Conservation (phyloP, 2,113 vertebrate species). For the Edolisoma coerulescens region DNA sequence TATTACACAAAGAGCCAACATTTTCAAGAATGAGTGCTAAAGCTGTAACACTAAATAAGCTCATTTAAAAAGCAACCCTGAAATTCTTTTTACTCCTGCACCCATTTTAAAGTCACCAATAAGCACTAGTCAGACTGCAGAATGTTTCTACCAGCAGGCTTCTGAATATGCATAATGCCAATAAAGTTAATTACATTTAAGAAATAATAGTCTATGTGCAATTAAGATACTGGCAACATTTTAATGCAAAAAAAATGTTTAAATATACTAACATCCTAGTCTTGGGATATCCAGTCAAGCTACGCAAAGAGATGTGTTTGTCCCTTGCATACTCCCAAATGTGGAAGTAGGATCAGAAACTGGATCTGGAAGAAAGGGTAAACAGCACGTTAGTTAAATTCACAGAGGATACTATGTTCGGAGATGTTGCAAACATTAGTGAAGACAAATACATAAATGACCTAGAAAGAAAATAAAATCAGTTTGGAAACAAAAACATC, state of each 20-base stretch:
- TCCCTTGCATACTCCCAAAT: conserved; percentile 74
- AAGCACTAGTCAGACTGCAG: conserved; percentile 1
- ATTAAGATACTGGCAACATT: conserved; percentile 62
- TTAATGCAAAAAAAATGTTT: conserved; percentile 65
- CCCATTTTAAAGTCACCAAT: conserved; percentile 34
- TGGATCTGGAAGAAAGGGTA: conserved; percentile 75
- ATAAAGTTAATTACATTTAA: conserved; percentile 45
- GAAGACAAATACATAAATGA: conserved; percentile 48
- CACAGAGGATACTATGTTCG: conserved; percentile 41
- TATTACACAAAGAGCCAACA: conserved; percentile 36
- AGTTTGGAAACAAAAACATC: not conserved
- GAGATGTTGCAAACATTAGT: conserved; percentile 63
- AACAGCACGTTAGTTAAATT: conserved; percentile 71
- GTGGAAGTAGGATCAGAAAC: conserved; percentile 75
- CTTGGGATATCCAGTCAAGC: conserved; percentile 74
- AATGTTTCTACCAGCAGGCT: conserved; percentile 35
- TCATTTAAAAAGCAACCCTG: conserved; percentile 21
- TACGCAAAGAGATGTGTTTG: conserved; percentile 71
- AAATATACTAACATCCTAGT: conserved; percentile 75
- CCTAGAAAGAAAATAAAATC: conserved; percentile 26
- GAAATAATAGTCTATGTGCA: conserved; percentile 43
- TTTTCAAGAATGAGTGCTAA: conserved; percentile 36
- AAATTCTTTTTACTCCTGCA: conserved; percentile 3
- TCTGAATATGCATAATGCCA: conserved; percentile 47
- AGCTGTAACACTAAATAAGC: conserved; percentile 2